Evolutionary conservation across 2,797 vertebrate species (phyloP).

Genomic region (Hydrophis major): DNA sequence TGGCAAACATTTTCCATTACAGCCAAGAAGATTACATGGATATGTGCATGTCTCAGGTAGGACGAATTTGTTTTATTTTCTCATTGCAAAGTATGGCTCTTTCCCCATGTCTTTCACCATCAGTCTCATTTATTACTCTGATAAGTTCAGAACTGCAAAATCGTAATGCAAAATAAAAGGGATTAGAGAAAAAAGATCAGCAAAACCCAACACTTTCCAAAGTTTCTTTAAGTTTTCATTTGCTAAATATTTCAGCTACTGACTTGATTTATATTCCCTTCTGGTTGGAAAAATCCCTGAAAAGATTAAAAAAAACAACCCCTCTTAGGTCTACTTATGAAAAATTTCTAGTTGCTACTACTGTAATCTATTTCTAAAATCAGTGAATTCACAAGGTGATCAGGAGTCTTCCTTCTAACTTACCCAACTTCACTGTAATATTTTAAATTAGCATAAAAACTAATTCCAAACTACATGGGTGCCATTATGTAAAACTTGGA

Average conservation of each 20-base stretch:
- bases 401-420: background rate
- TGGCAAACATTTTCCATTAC: background rate
- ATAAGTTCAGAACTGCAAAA: background rate
- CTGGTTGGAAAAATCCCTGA: background rate
- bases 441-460: background rate
- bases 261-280: background rate
- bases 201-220: background rate
- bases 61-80: background rate
- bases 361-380: background rate
- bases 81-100: background rate
- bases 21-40: background rate
- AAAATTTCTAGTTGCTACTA: background rate
- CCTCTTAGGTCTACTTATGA: background rate
- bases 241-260: background rate
- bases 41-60: background rate
- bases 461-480: background rate
- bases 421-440: background rate
- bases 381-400: background rate
- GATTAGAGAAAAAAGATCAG: background rate
- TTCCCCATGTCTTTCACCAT: background rate
- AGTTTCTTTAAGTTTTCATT: background rate
- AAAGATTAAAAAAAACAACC: background rate
- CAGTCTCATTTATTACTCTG: background rate
- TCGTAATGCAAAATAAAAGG: background rate
- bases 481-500: slow-evolving; percentile 13